Evolutionary conservation across 2,888 invertebrate species (phyloP).

Genomic region (Dicyrtomina minuta): DNA sequence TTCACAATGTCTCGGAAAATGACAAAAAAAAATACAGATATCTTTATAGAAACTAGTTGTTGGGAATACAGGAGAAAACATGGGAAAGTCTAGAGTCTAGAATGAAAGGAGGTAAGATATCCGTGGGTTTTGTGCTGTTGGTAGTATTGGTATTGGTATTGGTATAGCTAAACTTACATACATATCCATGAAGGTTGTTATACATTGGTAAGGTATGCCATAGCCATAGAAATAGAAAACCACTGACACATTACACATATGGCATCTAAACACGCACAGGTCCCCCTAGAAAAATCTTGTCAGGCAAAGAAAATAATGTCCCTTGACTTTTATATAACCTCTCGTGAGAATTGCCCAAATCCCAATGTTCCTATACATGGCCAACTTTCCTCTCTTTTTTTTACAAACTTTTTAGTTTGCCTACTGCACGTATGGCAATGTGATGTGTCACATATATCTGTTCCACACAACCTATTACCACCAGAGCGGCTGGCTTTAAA

Average conservation of each 20-base stretch:
- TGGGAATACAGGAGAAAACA: no score
- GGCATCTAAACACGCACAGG: constrained; percentile 18
- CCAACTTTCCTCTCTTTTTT: constrained; percentile 23
- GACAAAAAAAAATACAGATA: no score
- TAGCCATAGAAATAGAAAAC: no score
- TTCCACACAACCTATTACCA: constrained; percentile 31
- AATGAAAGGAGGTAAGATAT: no score
- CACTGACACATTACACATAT: constrained; percentile 9
- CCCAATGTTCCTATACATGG: constrained; percentile 31
- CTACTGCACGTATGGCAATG: constrained; percentile 37
- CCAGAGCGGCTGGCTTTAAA: constrained; percentile 22
- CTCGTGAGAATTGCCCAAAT: constrained; percentile 46
- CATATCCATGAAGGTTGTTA: not conserved
- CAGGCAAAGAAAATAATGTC: constrained; percentile 44
- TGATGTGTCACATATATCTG: constrained; percentile 43
- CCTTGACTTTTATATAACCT: constrained; percentile 45
- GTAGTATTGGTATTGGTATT: no score
- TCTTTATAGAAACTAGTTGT: no score
- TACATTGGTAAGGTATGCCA: no score
- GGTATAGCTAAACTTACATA: no score
- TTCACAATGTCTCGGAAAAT: constrained; percentile 5
- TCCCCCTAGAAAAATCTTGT: constrained; percentile 34
- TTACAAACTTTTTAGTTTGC: constrained; percentile 36
- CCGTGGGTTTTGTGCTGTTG: no score
- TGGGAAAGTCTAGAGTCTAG: no score